Evolutionary conservation across 2,797 vertebrate species (phyloP).

Genomic region (Iguana delicatissima): DNA sequence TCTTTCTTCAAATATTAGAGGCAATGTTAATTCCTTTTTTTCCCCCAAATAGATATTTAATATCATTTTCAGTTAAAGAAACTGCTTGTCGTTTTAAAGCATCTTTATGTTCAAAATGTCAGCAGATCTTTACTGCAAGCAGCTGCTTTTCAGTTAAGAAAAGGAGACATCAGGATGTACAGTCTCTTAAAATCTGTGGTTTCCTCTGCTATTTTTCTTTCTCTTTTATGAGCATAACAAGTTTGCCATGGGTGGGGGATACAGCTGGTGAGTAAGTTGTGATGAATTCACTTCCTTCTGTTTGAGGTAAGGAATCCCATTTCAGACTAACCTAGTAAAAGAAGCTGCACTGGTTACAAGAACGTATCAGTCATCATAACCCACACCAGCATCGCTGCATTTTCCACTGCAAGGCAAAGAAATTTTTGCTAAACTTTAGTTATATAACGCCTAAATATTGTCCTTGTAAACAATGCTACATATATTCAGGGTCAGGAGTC

Average conservation of each 20-base stretch:
- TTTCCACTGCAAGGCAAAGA: rapidly evolving
- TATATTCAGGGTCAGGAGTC: constrained; percentile 5
- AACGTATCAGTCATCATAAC: neutral
- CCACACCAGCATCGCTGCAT: neutral
- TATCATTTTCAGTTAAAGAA: neutral
- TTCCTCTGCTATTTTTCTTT: constrained; percentile 37
- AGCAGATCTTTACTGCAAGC: constrained; percentile 24
- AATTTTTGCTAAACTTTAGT: neutral
- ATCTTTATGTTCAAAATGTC: constrained; percentile 2
- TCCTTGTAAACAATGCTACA: neutral
- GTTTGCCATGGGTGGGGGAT: neutral
- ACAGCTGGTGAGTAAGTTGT: neutral
- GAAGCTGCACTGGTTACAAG: constrained; percentile 26
- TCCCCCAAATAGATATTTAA: neutral
- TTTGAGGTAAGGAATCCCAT: constrained; percentile 31
- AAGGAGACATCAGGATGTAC: neutral
- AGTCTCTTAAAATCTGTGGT: constrained; percentile 32
- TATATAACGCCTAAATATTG: constrained; percentile 2
- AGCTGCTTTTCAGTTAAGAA: constrained; percentile 26
- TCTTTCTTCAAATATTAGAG: neutral
- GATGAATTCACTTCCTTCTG: constrained; percentile 37
- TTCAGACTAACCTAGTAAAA: constrained; percentile 27
- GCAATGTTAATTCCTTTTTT: neutral
- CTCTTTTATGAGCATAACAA: constrained; percentile 39
- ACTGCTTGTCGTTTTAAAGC: neutral